Conservation (phyloP, 2,797 vertebrate species). For the Brotula barbata region DNA sequence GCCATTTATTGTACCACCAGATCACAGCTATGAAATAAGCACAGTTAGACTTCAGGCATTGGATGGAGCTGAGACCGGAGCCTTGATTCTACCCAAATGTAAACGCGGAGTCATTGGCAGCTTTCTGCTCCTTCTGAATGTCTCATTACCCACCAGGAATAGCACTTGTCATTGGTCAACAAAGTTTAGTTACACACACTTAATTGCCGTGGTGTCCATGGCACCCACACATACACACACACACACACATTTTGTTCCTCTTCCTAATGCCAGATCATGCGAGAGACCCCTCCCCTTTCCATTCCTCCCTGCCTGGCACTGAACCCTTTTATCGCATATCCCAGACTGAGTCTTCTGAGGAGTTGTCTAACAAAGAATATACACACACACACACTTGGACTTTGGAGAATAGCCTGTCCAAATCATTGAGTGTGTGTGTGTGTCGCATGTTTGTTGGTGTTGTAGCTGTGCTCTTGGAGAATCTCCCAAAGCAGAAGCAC, state of each 20-base stretch:
- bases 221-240: slow-evolving; percentile 17
- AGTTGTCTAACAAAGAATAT: slow-evolving; percentile 21
- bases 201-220: slow-evolving; percentile 31
- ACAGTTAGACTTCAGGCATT: slow-evolving; percentile 22
- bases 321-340: slow-evolving; percentile 12
- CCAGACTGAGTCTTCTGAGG: slow-evolving; percentile 5
- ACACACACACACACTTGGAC: neutral
- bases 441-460: slow-evolving; percentile 3
- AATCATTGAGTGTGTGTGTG: neutral
- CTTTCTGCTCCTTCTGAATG: slow-evolving; percentile 3
- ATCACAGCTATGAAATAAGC: slow-evolving; percentile 23
- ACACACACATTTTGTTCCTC: slow-evolving; percentile 4
- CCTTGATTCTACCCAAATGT: neutral
- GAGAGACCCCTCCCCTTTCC: slow-evolving; percentile 19
- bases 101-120: slow-evolving; percentile 20
- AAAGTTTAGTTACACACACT: neutral
- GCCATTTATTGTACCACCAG: slow-evolving; percentile 10
- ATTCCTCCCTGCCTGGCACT: neutral
- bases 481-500: no score
- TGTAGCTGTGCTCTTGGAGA: slow-evolving; percentile 14
- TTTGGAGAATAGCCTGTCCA: no score
- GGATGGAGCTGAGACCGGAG: slow-evolving; percentile 10
- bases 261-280: slow-evolving; percentile 9
- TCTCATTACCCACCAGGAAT: slow-evolving; percentile 15
- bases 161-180: slow-evolving; percentile 28